Percentiles rank a stretch among this genome's conserved stretches.
Conservation (phyloP, 2,888 invertebrate species). For the Cecidostiba fungosa region DNA sequence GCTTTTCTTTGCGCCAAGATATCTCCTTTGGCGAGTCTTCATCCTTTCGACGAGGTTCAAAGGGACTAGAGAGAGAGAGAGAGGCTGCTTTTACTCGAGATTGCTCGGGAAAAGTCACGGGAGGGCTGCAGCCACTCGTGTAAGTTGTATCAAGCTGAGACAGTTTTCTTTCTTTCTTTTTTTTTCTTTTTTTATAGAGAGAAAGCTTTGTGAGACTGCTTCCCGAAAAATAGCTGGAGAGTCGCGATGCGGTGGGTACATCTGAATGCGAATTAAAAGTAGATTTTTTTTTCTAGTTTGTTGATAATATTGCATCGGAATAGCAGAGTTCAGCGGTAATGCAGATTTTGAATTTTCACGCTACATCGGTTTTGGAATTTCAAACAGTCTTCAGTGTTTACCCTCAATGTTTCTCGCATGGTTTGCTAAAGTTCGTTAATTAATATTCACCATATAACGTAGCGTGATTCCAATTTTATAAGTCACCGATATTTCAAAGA, state of each 20-base stretch:
- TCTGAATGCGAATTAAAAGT: too few relatives aligned
- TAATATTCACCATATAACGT: not conserved
- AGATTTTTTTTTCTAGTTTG: not conserved
- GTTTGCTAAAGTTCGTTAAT: not conserved
- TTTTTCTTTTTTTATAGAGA: not conserved
- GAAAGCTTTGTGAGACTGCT: not conserved
- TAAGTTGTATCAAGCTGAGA: not conserved
- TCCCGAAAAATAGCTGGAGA: too few relatives aligned
- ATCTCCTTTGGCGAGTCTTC: not conserved
- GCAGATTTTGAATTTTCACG: conserved; percentile 13
- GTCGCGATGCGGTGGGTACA: too few relatives aligned
- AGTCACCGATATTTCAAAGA: too few relatives aligned
- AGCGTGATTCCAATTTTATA: not conserved
- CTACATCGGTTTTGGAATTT: not conserved
- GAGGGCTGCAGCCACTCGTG: too few relatives aligned
- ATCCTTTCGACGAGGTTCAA: not conserved
- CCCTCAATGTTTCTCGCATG: not conserved
- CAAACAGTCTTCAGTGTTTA: not conserved
- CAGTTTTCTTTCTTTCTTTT: not conserved
- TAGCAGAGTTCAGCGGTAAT: not conserved
- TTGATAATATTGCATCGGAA: not conserved
- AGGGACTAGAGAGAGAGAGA: not conserved
- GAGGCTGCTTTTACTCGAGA: conserved; percentile 21
- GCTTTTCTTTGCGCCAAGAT: conserved; percentile 28
- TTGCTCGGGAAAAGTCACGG: not conserved